Base-by-base conservation (phyloP, 2,888 invertebrate genomes). In the Luperina testacea region DNA sequence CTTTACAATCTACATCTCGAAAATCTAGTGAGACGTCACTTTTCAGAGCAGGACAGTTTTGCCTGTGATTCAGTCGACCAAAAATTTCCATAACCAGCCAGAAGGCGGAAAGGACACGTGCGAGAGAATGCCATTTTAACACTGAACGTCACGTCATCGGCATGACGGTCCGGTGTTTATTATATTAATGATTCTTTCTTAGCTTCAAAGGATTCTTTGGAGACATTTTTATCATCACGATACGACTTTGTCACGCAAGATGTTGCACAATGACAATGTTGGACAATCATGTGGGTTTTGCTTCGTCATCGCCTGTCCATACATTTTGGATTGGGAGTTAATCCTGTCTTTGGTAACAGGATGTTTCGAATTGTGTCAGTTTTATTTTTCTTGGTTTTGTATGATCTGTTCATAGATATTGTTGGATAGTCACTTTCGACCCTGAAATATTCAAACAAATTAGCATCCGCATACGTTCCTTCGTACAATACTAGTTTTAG, bases 261-360 rank as follows among this genome's bases (percentile, higher is more conserved):
- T 94, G 94, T 96, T 95, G 94, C 94, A 94, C 95, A 96, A 95
- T 91, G 93, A 95, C 95, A 94, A 94, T 93, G 90, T 93, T 93
- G 93, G 94, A 93, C 93, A 90, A 86, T 91, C 89, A 85, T 83
- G 89, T 85, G 91, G 57, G 69, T 90, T 85, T 90, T 93, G 96
- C 95, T 92, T 92, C 91, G 96, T 97, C 97, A 97, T 94, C 83
- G 82, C 87, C 70, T 89, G 92, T 92, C 94, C 95, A 96, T 97
- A 95, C 94, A 95, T 97, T 95, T 94, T 85, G 91, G 92, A 92
- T 94, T 92, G 92, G 87, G 88, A 90, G 89, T 90, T 95, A 95
- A 95, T 95, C 94, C 93, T 91, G 92, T 90, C 92, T 92, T 88
- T 92, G 79, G 80, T 90, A 90, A 94, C 91, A 93, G 95, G 93